Conservation (phyloP, 1,140 invertebrate species). For the Portunus trituberculatus region DNA sequence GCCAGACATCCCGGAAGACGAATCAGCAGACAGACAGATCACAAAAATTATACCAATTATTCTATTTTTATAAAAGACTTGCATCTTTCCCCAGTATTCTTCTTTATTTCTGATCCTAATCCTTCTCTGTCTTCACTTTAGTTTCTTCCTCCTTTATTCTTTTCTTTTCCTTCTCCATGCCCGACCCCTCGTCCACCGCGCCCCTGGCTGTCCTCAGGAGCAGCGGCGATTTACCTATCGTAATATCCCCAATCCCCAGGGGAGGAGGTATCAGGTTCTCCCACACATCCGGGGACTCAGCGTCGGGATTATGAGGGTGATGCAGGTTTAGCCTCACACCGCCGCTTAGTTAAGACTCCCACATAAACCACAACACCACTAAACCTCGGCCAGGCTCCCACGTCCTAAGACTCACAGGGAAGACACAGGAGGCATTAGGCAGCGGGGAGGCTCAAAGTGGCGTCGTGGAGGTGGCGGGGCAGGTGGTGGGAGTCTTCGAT, state of each 20-base stretch:
- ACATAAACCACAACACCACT: constrained; percentile 68
- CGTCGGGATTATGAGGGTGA: constrained; percentile 65
- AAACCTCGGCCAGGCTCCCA: constrained; percentile 18
- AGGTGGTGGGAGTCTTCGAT: constrained; percentile 18
- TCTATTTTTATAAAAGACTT: constrained; percentile 5
- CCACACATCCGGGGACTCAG: constrained; percentile 40
- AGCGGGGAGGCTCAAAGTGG: not conserved
- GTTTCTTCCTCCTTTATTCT: not conserved
- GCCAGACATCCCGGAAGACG: not conserved
- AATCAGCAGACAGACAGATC: not conserved
- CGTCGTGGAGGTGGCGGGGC: not conserved
- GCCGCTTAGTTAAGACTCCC: constrained; percentile 70
- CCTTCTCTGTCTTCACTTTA: not conserved
- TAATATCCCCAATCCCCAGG: constrained; percentile 56
- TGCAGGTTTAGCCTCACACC: constrained; percentile 56
- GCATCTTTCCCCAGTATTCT: not conserved
- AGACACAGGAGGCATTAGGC: not conserved
- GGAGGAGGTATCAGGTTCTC: constrained; percentile 56
- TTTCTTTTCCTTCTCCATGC: not conserved
- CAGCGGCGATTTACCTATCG: constrained; percentile 51
- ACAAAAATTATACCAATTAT: constrained; percentile 16
- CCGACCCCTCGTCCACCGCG: not conserved
- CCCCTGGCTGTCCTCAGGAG: not conserved
- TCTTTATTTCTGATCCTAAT: constrained; percentile 25
- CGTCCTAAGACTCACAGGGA: not conserved